Base-by-base conservation (phyloP, 2,113 vertebrate species). In the Sander lucioperca region DNA sequence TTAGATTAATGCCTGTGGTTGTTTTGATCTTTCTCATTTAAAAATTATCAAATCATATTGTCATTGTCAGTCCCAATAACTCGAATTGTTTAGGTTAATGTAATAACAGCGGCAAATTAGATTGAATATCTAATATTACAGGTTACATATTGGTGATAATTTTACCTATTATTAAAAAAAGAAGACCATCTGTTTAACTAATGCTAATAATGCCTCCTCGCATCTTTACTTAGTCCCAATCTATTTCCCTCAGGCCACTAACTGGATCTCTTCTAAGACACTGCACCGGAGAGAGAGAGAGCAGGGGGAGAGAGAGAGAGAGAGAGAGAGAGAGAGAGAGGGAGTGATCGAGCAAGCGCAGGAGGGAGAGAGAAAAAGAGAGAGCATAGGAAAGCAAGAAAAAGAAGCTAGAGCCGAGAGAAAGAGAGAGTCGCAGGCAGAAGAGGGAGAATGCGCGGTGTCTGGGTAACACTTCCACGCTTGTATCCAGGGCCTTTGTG, bases 401-500 rank as follows among this genome's bases (percentile, higher is more conserved):
- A 85, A 84, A 88, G 87, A 86, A 91, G 86, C 82, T 27, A 53
- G 75, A 88, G 86, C 78, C 43, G 62, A 79, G 85, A 85, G 89
- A 79, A 91, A 71, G 89, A 74, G 89, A 77, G 86, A 93, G 91
- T 85, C 90, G 64, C 88, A 89, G 76, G 88, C 93, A 89, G 90
- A 88, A 92, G 92, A 83, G 92, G 91, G 93, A 96, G 95, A 95
- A 96, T 96, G 95, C 93, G 16, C 92, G 90, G 92, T 80, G 95
- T 94, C 94, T 92, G 92, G 94, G 91, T 84, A 84, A 94, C 92
- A 93, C 94, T 95, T 96, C 91, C 94, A 94, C 92, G 91, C 93
- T 95, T 94, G 91, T 94, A 83, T 94, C 94, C 94, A 94, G 94
- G 94, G 95, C 95, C 95, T 95, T 93, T 95, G 94, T 95, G 95